A percentile compares a stretch with the other conserved stretches of the same genome.
These are phyloP conservation scores for Varanus salvator DNA, from an alignment of 2,113 vertebrate species.

Conservation along the genomic window DNA sequence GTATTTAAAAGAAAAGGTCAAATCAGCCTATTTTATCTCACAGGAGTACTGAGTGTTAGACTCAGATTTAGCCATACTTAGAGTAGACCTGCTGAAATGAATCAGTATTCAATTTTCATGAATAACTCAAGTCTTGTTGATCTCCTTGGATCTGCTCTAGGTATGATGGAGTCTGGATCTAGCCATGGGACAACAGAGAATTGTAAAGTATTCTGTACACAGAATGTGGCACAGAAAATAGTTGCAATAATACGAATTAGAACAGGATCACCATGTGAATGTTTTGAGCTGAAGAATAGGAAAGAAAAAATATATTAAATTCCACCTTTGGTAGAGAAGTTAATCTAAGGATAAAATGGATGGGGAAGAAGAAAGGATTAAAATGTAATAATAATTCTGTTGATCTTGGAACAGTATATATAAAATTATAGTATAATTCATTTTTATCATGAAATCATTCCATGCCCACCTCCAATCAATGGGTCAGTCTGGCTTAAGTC, in stretches of 20 bases:
- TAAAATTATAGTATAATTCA: neutral
- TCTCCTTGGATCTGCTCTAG: too few relatives aligned
- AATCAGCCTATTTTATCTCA: neutral
- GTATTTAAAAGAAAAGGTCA: neutral
- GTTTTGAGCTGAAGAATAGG: neutral
- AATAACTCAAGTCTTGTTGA: too few relatives aligned
- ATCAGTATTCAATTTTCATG: too few relatives aligned
- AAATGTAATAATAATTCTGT: too few relatives aligned
- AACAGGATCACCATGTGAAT: neutral
- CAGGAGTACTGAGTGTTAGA: neutral
- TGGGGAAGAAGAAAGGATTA: too few relatives aligned
- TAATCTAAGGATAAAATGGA: slow-evolving; percentile 30
- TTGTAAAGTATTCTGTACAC: neutral
- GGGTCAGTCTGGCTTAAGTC: too few relatives aligned
- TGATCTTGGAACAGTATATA: slow-evolving; percentile 21
- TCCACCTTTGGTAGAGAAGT: slow-evolving; percentile 58
- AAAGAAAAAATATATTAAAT: slow-evolving; percentile 53
- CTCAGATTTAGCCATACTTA: too few relatives aligned
- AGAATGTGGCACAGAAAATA: neutral
- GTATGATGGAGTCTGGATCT: too few relatives aligned
- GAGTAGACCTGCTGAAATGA: too few relatives aligned
- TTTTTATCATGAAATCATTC: neutral
- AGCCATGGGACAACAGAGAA: neutral
- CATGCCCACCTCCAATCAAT: neutral
- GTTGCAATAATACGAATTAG: neutral